These are phyloP conservation scores for Paramuricea clavata DNA, from an alignment of 92 coral and sea anemone genomes.

Conservation along the genomic window DNA sequence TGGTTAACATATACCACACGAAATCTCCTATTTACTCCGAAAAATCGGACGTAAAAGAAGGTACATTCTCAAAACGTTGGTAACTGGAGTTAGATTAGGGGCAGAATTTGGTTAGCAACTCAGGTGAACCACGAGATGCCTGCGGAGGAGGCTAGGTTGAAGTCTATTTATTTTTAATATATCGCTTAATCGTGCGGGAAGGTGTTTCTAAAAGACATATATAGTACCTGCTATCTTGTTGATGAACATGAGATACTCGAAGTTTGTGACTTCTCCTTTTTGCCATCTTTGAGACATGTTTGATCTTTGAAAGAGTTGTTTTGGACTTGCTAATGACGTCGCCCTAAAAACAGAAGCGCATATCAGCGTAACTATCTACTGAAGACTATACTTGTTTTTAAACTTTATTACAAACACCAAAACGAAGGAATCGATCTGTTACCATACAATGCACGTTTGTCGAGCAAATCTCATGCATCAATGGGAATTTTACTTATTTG, in stretches of 20 bases:
- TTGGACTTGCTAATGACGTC: slow-evolving; percentile 86
- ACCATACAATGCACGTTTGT: too few species aligned
- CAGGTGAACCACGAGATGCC: too few species aligned
- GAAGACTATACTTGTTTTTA: neutral
- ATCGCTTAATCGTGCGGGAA: neutral
- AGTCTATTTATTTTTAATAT: neutral
- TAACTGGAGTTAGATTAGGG: too few species aligned
- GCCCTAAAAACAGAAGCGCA: slow-evolving; percentile 68
- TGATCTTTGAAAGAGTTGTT: slow-evolving; percentile 91
- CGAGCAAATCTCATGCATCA: neutral
- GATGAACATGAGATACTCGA: slow-evolving; percentile 93
- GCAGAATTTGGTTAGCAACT: too few species aligned
- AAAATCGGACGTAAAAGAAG: too few species aligned
- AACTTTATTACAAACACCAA: neutral
- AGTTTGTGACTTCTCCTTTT: slow-evolving; percentile 87
- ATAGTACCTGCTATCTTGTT: slow-evolving; percentile 93
- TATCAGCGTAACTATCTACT: neutral
- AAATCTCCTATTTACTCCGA: too few species aligned
- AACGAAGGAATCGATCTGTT: neutral
- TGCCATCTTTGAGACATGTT: slow-evolving; percentile 97
- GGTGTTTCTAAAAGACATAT: neutral
- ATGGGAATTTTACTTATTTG: neutral
- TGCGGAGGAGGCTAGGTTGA: too few species aligned
- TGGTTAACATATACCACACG: too few species aligned
- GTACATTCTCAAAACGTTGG: too few species aligned